These are phyloP conservation scores for Serripes groenlandicus DNA, from an alignment of 2,888 invertebrate species.

Conservation along the genomic window DNA sequence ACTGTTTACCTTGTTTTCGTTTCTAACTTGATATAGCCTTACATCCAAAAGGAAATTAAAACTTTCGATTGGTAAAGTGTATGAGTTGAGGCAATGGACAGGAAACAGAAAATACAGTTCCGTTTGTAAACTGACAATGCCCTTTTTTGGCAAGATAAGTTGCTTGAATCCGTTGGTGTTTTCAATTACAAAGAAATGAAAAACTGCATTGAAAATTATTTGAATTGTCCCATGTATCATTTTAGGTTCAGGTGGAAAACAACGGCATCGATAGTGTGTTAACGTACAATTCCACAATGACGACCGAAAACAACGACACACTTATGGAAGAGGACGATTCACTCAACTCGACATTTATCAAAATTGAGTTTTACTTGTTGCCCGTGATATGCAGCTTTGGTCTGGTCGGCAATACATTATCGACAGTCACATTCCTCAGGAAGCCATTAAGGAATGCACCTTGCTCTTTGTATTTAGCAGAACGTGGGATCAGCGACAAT, in stretches of 20 bases:
- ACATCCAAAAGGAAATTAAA: too few species aligned
- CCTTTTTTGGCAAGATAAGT: too few species aligned
- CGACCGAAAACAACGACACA: neutral
- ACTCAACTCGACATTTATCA: constrained; percentile 6
- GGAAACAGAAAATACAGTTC: too few species aligned
- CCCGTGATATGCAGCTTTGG: constrained; percentile 88
- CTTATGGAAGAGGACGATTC: neutral
- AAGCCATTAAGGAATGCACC: constrained; percentile 91
- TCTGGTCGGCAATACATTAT: constrained; percentile 91
- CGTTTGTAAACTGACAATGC: too few species aligned
- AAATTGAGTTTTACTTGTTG: constrained; percentile 33
- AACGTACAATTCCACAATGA: neutral
- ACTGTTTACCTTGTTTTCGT: too few species aligned
- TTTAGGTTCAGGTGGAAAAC: constrained; percentile 19
- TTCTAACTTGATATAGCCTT: too few species aligned
- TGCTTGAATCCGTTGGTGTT: too few species aligned
- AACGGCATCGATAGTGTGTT: neutral
- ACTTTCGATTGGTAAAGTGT: too few species aligned
- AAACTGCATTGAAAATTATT: too few species aligned
- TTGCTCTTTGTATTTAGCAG: constrained; percentile 92
- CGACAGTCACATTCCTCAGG: constrained; percentile 91
- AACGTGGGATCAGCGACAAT: constrained; percentile 92
- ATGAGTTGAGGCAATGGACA: too few species aligned
- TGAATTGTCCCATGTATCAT: neutral
- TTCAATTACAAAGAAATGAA: too few species aligned